Evolutionary conservation across 2,888 invertebrate species (phyloP), one percentile per base, ranked within the genome.

Genomic region (Beris chalybata): DNA sequence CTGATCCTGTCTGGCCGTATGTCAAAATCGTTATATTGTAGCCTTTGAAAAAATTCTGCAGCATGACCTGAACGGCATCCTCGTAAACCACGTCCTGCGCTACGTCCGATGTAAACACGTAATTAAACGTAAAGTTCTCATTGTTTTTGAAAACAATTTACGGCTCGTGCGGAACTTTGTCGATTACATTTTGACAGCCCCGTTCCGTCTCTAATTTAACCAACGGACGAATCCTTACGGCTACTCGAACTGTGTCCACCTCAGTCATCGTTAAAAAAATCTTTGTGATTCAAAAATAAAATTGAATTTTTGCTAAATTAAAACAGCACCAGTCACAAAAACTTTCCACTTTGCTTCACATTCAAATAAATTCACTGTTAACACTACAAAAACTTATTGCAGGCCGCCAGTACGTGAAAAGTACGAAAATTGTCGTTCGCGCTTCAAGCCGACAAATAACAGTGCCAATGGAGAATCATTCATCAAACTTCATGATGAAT

Each of bases 1-100:
- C 95, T 48, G 94, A 94, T 1, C 94, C 96, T 0, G 97, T 97
- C 80, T 97, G 96, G 0, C 97, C 97, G 80, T 97, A 97, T 0
- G 97, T 96, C 63, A 97, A 78, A 65, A 97, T 92, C 4, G 96
- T 97, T 0, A 94, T 91, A 84, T 97, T 97, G 76, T 92, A 97
- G 0, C 95, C 93, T 84, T 90, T 86, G 76, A 94, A 92, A n/a
- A 95, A 82, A 74, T 87, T 90, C 3, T 83, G 82, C 29, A 95
- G 83, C 70, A 94, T 85, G 12, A 85, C 83, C 71, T 86, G 84
- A 0, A 94, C 89, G 9, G 91, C 87, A 29, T 83, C 84, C 32
- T 87, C 83, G 77, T 94, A 95, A 50, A 95, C 86, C 47, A 86
- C 82, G 55, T 86, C 84, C 73, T 95, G 94, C 0, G 82, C 83